A percentile compares a stretch with the other conserved stretches of the same genome.
Evolutionary conservation across 1,140 invertebrate genomes (phyloP).

Genomic region (Drosophila novamexicana): DNA sequence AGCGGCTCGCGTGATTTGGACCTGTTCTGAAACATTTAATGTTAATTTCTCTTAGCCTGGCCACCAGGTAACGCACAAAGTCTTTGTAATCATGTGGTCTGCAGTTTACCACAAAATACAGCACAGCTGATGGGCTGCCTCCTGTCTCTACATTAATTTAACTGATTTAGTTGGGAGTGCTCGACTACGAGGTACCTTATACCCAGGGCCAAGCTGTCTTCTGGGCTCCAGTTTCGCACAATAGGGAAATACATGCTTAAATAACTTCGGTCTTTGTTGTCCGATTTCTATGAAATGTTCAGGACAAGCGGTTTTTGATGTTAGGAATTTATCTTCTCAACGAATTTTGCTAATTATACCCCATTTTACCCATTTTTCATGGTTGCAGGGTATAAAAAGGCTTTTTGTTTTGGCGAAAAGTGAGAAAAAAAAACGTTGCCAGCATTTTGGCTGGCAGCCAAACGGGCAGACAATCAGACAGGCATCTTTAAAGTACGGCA

Average conservation of each 20-base stretch:
- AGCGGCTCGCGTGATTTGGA: constrained; percentile 60
- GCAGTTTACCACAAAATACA: constrained; percentile 30
- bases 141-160: constrained; percentile 1
- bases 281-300: no score
- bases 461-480: constrained; percentile 17
- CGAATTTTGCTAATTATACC: no score
- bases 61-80: constrained; percentile 62
- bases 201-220: no score
- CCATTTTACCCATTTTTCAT: no score
- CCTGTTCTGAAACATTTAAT: constrained; percentile 71
- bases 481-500: constrained; percentile 57
- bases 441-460: constrained; percentile 47
- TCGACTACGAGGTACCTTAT: no score
- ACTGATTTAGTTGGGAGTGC: no score
- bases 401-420: constrained; percentile 11
- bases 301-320: no score
- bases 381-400: not conserved
- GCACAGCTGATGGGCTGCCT: not conserved
- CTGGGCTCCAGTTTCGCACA: no score
- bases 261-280: no score
- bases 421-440: constrained; percentile 24
- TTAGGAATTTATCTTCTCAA: no score
- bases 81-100: constrained; percentile 25
- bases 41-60: constrained; percentile 64
- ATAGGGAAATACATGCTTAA: no score